phyloP scores from a whole-genome alignment of 2,113 vertebrate genomes.

The Meleagris gallopavo region DNA sequence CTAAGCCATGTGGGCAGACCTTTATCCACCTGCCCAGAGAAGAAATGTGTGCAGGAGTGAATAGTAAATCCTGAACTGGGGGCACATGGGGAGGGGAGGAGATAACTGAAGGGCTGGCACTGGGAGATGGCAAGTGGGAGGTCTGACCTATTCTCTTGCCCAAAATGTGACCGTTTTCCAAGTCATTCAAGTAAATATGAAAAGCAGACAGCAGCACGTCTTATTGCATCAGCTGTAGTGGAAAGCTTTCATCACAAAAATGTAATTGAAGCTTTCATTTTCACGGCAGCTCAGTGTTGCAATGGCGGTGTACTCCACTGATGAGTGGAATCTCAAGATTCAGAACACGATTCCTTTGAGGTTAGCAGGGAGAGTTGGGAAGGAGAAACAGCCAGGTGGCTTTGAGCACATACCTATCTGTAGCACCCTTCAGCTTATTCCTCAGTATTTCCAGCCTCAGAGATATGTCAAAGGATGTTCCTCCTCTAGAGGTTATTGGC shows the following conservation, averaged over 20 bases:
- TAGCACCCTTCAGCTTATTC: background rate
- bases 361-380: background rate
- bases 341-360: background rate
- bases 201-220: background rate
- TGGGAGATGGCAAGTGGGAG: background rate
- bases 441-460: background rate
- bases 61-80: background rate
- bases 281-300: background rate
- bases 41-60: background rate
- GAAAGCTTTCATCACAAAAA: background rate
- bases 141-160: background rate
- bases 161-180: background rate
- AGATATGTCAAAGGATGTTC: background rate
- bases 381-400: constrained; percentile 20
- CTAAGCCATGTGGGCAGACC: background rate
- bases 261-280: background rate
- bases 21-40: background rate
- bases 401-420: constrained; percentile 12
- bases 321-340: background rate
- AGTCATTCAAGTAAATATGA: background rate
- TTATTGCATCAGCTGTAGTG: background rate
- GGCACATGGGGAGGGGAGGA: background rate
- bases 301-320: background rate
- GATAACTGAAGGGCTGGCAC: background rate
- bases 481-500: constrained; percentile 1